Percentiles rank a stretch among this genome's conserved stretches.
phyloP scores from a whole-genome alignment of 2,113 vertebrate species.

The Callipepla californica region DNA sequence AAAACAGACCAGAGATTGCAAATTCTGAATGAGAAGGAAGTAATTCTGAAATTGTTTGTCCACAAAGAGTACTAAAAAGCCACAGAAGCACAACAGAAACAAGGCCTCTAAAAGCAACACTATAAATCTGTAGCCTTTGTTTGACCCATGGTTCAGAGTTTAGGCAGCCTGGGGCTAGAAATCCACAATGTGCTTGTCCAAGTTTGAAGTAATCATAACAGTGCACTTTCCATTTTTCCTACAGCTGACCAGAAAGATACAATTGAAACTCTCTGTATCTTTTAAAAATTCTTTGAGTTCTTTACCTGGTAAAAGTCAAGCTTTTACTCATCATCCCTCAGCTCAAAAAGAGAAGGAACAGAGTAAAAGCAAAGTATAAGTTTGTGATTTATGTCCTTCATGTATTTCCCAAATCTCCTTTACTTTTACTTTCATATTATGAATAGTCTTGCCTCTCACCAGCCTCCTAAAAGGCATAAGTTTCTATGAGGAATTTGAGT shows the following conservation, averaged over 20 bases:
- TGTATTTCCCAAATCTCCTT: neutral
- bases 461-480: neutral
- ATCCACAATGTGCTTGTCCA: neutral
- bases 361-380: neutral
- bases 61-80: conserved; percentile 8
- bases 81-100: neutral
- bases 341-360: neutral
- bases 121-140: neutral
- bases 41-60: neutral
- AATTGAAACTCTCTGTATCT: neutral
- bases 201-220: neutral
- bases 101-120: neutral
- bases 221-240: neutral
- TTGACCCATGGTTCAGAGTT: neutral
- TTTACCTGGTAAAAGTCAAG: neutral
- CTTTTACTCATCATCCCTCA: neutral
- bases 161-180: neutral
- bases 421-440: neutral
- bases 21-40: neutral
- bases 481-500: conserved; percentile 33
- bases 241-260: neutral
- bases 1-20: neutral
- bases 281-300: neutral
- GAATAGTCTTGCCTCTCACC: neutral
- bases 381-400: neutral